Base-by-base conservation (phyloP, 2,113 vertebrate genomes). In the Turnix velox region DNA sequence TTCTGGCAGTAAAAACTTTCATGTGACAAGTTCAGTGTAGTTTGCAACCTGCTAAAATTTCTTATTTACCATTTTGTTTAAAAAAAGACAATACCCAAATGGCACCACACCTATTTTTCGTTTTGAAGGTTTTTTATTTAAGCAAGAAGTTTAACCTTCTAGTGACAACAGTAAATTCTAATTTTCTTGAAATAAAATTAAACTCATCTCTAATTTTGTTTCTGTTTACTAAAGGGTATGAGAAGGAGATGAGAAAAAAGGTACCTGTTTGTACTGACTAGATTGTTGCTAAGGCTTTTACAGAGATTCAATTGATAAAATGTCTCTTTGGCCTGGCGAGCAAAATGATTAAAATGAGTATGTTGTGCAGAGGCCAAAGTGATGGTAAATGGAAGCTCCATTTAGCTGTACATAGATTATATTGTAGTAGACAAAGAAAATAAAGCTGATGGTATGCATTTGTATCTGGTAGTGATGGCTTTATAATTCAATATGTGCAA, bases 401-500 rank as follows among this genome's bases (percentile, higher is more conserved):
- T 48, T 95, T 77, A 79, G 39, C 59, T 63, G 58, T 46, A 54
- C 49, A 61, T 37, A 59, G 68, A 81, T 91, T 52, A 58, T 52
- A 49, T 37, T 45, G 40, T 55, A 86, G 46, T 18, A 91, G 63
- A 59, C 39, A 82, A 39, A 77, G 68, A 61, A 87, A 93, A 93
- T 81, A 82, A 87, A 95, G 72, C 65, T 83, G 87, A 85, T 72
- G 46, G 69, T 66, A 31, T 72, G 76, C 66, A 75, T 72, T 91
- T 92, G 55, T 63, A 51, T 54, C 51, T 86, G 40, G 33, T 79
- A 63, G 48, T 39, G 82, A 95, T 59, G 48, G 85, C 85, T 92
- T 93, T 88, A 48, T 95, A 90, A 95, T 94, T 88, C 57, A 88
- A 75, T 92, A 90, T 61, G 30, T 46, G 72, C 42, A 94, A 65